Conservation (phyloP, 2,797 vertebrate genomes). For the Sebastes steindachneri region DNA sequence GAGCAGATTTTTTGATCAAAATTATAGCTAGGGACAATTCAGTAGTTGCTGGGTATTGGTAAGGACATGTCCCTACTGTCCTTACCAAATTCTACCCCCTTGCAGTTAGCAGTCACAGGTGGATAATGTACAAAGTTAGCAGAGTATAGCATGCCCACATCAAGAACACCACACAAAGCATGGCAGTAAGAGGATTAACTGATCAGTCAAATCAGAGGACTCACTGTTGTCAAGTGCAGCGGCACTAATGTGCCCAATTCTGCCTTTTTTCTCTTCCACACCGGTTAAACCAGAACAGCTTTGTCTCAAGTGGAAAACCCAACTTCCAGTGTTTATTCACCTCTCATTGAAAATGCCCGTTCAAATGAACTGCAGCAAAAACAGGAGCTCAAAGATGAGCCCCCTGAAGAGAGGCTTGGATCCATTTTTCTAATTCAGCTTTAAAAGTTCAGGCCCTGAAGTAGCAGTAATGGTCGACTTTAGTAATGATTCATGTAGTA, state of each 20-base stretch:
- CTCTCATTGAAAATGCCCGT: slow-evolving; percentile 13
- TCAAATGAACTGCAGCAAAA: slow-evolving; percentile 22
- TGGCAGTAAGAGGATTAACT: slow-evolving; percentile 43
- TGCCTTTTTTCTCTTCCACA: slow-evolving; percentile 7
- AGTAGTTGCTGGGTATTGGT: rapidly evolving
- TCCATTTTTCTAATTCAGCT: slow-evolving; percentile 45
- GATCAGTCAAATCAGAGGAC: slow-evolving; percentile 26
- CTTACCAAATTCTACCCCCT: too few relatives aligned
- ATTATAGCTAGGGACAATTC: too few relatives aligned
- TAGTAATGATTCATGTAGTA: slow-evolving; percentile 34
- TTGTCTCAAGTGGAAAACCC: slow-evolving; percentile 21
- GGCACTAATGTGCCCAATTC: slow-evolving; percentile 6
- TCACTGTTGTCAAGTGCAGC: slow-evolving; percentile 19
- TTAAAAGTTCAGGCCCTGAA: slow-evolving; percentile 41
- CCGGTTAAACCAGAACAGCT: slow-evolving; percentile 4
- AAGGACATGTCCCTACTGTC: too few relatives aligned
- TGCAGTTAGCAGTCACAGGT: background rate
- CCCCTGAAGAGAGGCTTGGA: slow-evolving; percentile 23
- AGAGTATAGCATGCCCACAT: background rate
- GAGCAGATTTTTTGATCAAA: too few relatives aligned
- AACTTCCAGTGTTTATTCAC: slow-evolving; percentile 25
- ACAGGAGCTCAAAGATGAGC: slow-evolving; percentile 22
- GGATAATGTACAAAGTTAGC: background rate
- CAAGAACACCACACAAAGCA: slow-evolving; percentile 8
- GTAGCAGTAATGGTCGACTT: slow-evolving; percentile 29